These are phyloP conservation scores for Cladorhizidae sp. DNA, from an alignment of 37 sponge, comb jelly and placozoan genomes.

Conservation along the genomic window DNA sequence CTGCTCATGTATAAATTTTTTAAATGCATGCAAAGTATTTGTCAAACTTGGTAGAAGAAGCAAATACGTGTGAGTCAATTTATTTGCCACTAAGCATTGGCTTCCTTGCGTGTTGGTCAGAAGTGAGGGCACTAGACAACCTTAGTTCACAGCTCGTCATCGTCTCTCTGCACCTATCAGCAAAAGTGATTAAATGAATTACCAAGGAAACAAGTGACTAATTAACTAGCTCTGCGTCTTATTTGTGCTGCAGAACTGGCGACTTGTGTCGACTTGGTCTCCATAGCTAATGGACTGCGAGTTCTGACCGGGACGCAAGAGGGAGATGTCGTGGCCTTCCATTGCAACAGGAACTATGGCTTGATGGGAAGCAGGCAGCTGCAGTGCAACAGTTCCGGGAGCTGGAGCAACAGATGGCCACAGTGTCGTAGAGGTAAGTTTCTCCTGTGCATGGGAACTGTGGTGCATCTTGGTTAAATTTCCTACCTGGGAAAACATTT, in stretches of 20 bases:
- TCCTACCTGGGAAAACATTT: no score
- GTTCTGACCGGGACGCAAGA: constrained; percentile 18
- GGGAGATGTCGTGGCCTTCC: constrained; percentile 15
- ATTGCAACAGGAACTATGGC: constrained; percentile 36
- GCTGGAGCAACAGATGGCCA: constrained; percentile 32
- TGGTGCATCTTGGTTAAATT: no score
- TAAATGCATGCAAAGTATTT: no score
- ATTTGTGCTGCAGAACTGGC: not conserved
- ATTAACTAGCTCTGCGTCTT: not conserved
- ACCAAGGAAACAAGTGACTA: not conserved
- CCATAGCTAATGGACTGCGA: constrained; percentile 11
- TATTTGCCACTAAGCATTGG: no score
- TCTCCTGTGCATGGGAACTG: no score
- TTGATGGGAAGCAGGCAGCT: constrained; percentile 40
- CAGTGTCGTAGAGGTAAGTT: constrained; percentile 11
- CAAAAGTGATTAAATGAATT: not conserved
- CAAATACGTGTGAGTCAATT: no score
- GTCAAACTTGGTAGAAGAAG: no score
- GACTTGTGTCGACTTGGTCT: constrained; percentile 4
- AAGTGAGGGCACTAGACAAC: not conserved
- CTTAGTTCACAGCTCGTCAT: not conserved
- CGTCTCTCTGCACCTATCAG: not conserved
- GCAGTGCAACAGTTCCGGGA: constrained; percentile 24
- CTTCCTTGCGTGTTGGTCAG: not conserved
- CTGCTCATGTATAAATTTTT: no score